A percentile compares a stretch with the other conserved stretches of the same genome.
phyloP scores from a whole-genome alignment of 2,888 invertebrate genomes.

The Neelides folsomi region DNA sequence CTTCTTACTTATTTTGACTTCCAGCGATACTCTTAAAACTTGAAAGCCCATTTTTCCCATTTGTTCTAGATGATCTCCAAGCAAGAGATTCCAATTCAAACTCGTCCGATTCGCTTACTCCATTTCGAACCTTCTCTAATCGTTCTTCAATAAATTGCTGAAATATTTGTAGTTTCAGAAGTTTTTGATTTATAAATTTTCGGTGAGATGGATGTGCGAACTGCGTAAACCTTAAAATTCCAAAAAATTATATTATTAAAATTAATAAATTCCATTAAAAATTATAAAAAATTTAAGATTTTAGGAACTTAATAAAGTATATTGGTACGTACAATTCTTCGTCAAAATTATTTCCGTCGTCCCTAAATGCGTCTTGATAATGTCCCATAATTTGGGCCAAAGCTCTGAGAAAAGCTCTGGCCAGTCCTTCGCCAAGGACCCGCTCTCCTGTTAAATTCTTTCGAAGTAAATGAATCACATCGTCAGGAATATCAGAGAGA shows the following conservation, averaged over 20 bases:
- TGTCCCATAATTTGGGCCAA: slow-evolving; percentile 89
- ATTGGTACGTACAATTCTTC: slow-evolving; percentile 26
- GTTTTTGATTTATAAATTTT: slow-evolving; percentile 66
- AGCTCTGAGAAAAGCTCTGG: slow-evolving; percentile 79
- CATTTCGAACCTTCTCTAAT: slow-evolving; percentile 80
- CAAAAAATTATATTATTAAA: slow-evolving; percentile 73
- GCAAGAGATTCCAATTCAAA: slow-evolving; percentile 74
- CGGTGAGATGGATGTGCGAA: slow-evolving; percentile 72
- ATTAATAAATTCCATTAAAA: slow-evolving; percentile 43
- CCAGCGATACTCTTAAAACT: slow-evolving; percentile 25
- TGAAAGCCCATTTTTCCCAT: slow-evolving; percentile 24
- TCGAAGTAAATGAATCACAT: slow-evolving; percentile 53
- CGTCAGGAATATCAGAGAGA: slow-evolving; percentile 71
- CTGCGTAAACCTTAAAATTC: slow-evolving; percentile 75
- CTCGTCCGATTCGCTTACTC: slow-evolving; percentile 82
- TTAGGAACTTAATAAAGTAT: too few relatives aligned
- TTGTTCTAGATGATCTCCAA: slow-evolving; percentile 29
- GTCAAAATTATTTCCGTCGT: slow-evolving; percentile 26
- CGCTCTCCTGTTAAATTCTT: slow-evolving; percentile 25
- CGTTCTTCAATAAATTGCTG: slow-evolving; percentile 92
- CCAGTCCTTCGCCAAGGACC: slow-evolving; percentile 75
- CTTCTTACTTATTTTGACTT: slow-evolving; percentile 26
- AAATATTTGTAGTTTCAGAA: slow-evolving; percentile 86
- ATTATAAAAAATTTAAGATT: too few relatives aligned
- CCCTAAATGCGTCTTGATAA: slow-evolving; percentile 74